Conservation (phyloP, 2,113 vertebrate genomes). For the Fulmarus glacialis region DNA sequence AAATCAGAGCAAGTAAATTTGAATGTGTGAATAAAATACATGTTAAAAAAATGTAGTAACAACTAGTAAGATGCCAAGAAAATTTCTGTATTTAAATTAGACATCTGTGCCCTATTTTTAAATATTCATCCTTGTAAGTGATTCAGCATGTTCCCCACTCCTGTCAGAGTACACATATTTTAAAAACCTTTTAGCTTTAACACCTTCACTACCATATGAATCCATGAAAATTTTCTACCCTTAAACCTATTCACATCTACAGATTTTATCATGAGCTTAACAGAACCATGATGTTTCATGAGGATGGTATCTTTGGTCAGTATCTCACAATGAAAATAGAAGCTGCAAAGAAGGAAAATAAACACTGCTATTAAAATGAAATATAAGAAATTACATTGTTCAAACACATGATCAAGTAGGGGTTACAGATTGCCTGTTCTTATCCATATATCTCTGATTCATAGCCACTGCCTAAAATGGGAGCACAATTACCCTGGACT, state of each 20-base stretch:
- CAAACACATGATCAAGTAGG: not conserved
- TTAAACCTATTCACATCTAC: not conserved
- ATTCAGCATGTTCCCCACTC: conserved; percentile 73
- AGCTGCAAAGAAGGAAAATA: not conserved
- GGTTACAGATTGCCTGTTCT: not conserved
- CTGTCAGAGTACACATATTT: conserved; percentile 70
- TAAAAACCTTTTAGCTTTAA: conserved; percentile 66
- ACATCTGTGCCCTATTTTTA: conserved; percentile 82
- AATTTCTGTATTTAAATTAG: conserved; percentile 80
- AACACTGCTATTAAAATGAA: not conserved
- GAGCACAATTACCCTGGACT: not conserved
- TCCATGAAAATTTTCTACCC: not conserved
- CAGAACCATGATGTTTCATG: not conserved
- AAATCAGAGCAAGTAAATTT: conserved; percentile 74
- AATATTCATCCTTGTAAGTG: conserved; percentile 72
- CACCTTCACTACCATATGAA: conserved; percentile 57
- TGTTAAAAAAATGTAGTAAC: conserved; percentile 76
- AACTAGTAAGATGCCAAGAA: conserved; percentile 79
- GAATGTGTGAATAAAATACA: conserved; percentile 79
- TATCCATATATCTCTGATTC: not conserved
- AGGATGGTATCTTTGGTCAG: not conserved
- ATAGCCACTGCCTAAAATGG: not conserved
- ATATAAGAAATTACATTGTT: not conserved
- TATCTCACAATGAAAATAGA: not conserved
- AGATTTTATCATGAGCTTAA: not conserved